A percentile compares a stretch with the other conserved stretches of the same genome.
Conservation (phyloP, 2,113 vertebrate species). For the Lepus timidus region DNA sequence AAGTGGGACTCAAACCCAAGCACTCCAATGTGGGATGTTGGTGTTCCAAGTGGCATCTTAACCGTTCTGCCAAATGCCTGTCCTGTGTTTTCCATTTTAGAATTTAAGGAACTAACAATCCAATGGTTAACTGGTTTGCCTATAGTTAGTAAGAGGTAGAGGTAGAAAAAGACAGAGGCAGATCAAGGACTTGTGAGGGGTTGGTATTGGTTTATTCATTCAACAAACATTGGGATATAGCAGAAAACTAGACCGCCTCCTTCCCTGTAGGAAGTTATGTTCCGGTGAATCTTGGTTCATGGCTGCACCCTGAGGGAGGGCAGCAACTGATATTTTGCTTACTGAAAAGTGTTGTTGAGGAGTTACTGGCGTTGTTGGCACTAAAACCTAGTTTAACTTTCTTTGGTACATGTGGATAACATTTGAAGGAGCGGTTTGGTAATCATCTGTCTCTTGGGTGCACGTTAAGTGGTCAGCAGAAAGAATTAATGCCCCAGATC, state of each 20-base stretch:
- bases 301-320: neutral
- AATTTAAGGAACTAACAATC: neutral
- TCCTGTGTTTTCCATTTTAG: neutral
- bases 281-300: neutral
- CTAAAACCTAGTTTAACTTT: slow-evolving; percentile 22
- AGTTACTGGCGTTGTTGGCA: neutral
- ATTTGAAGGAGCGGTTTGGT: neutral
- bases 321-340: neutral
- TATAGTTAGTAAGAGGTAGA: neutral
- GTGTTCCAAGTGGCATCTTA: too few relatives aligned
- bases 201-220: neutral
- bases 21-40: too few relatives aligned
- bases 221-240: neutral
- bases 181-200: neutral
- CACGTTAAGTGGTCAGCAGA: neutral
- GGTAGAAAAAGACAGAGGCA: neutral
- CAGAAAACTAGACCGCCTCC: neutral
- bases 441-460: neutral
- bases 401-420: neutral
- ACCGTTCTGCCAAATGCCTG: too few relatives aligned
- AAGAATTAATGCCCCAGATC: neutral
- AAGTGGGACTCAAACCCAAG: too few relatives aligned
- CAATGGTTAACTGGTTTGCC: neutral
- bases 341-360: neutral
- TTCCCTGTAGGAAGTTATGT: neutral